Evolutionary conservation across 2,888 invertebrate species (phyloP).

Genomic region (Thecocarcelia acutangulata): DNA sequence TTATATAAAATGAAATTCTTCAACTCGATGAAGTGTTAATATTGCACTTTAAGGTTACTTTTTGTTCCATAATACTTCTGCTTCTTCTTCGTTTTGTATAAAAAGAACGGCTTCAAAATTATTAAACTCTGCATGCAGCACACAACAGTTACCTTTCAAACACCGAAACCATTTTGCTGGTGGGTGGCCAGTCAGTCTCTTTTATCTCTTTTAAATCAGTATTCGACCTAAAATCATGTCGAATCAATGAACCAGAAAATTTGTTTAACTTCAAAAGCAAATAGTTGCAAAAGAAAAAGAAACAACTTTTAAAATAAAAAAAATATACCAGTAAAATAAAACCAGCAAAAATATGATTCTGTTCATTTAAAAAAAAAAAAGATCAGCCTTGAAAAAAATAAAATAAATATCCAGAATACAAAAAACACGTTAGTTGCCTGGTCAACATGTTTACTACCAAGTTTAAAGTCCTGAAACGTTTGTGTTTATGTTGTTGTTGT

Average conservation of each 20-base stretch:
- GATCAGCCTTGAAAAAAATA: slow-evolving; percentile 54
- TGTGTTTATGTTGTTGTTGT: too few relatives aligned
- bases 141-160: neutral
- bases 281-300: slow-evolving; percentile 22
- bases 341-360: slow-evolving; percentile 1
- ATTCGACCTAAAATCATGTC: slow-evolving; percentile 39
- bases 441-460: slow-evolving; percentile 49
- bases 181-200: slow-evolving; percentile 42
- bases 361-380: neutral
- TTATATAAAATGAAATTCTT: neutral
- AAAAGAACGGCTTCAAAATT: neutral
- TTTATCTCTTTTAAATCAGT: slow-evolving; percentile 11
- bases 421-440: slow-evolving; percentile 46
- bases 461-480: slow-evolving; percentile 38
- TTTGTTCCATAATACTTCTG: neutral
- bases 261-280: slow-evolving; percentile 53
- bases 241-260: slow-evolving; percentile 62
- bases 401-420: neutral
- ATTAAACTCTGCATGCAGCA: neutral
- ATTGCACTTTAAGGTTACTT: slow-evolving; percentile 6
- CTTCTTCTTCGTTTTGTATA: too few relatives aligned
- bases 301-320: neutral
- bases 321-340: slow-evolving; percentile 4
- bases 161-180: neutral
- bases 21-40: slow-evolving; percentile 40